Evolutionary conservation across 2,888 invertebrate genomes (phyloP), one percentile per base, ranked within the genome.

Genomic region (Idaea straminata): DNA sequence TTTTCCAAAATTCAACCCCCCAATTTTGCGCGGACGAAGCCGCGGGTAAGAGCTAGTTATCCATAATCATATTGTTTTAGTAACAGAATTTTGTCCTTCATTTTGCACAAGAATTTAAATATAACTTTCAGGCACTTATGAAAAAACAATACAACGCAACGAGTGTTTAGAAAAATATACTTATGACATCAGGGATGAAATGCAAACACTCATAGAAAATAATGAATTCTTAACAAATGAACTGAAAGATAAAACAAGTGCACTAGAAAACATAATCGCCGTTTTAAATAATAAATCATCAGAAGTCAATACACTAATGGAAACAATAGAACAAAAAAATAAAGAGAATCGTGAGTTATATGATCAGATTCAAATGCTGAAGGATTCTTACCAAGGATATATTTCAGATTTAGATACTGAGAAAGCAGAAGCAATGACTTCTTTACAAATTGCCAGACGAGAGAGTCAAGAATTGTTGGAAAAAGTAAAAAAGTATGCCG

Each of bases 381-480:
- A 74, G 65, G 75, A 82, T 47, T 74, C 67, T 5, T 87, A 82
- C 70, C 74, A 82, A 38, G 74, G 68, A 62, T 83, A 77, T 67
- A 63, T 87, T 15, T 62, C 67, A 34, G 64, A 70, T 57, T 73
- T 87, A 66, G 80, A 87, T 70, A 82, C 72, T 69, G 87, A 90
- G 78, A 88, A 84, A 69, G 66, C 72, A 62, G 69, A 82, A 64
- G 78, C 79, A 15, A 64, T 85, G 1, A 74, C 75, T 62, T 83
- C 83, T 15, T 70, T 89, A 57, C 75, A 85, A 57, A 62, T 85
- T 66, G 85, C 84, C 15, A 83, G 76, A 70, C 80, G 81, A 71
- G 88, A 91, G 76, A 91, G 89, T 72, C 74, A 82, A 69, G 85
- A 87, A 66, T 69, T 90, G 66, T 68, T 89, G 15, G 72, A 83